Evolutionary conservation across 2,888 invertebrate species (phyloP), one percentile per base, ranked within the genome.

Genomic region (Hypomecis punctinalis): DNA sequence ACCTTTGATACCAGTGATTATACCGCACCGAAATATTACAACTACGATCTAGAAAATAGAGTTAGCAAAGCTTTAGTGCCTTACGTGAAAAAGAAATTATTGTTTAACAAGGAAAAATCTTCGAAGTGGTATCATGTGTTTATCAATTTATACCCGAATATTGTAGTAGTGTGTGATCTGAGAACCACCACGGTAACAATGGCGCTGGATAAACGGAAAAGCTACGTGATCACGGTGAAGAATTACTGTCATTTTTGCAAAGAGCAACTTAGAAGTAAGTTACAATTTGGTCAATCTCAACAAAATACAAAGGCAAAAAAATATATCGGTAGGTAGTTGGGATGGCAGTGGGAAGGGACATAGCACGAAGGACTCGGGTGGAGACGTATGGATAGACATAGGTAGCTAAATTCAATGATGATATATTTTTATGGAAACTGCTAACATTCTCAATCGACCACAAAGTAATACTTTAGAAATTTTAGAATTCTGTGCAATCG

Each of bases 111-210:
- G 40, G 63, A 69, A 35, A 82, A 71, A 71, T 71, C 68, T 49
- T 61, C 72, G 40, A 67, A 75, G 58, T 89, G 89, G 89, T 81
- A 78, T 69, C 70, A 73, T 63, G 73, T 76, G 46, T 65, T 83
- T 51, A 68, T 83, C 47, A 72, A 73, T 63, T 61, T 61, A n/a
- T 33, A 57, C 45, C 11, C 43, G 13, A 61, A 48, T 33, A 40
- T 58, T 5, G 23, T 39, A 33, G 6, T 66, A 40, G 33, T 53
- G 54, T 87, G 79, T 67, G 85, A 93, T 74, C 67, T 88, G 57
- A 84, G 70, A 76, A 81, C 76, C 53, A 76, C 35, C 42, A 69
- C 66, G 45, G 6, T 59, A 40, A 40, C 42, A 13, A 70, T 67
- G 57, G 45, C 45, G 33, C 8, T 63, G 42, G 51, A 39, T 66